These are phyloP conservation scores for Drosophila funebris DNA, from an alignment of 1,140 invertebrate species.

Conservation along the genomic window DNA sequence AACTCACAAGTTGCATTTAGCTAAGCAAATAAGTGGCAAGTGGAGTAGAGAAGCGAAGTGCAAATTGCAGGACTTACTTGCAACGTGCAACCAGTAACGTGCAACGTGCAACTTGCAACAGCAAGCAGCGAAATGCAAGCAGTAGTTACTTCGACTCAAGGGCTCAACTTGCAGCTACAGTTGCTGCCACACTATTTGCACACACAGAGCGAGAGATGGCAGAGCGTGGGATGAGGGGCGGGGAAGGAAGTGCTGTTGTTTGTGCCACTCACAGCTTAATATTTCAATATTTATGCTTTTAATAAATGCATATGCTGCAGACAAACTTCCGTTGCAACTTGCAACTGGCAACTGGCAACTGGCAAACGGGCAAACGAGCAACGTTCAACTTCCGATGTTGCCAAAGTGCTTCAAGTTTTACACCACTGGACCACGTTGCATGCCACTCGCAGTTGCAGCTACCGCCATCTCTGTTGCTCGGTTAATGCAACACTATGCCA, in stretches of 20 bases:
- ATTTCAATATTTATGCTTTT: slow-evolving; percentile 83
- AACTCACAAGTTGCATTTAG: slow-evolving; percentile 79
- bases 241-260: slow-evolving; percentile 48
- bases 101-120: background rate
- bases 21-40: slow-evolving; percentile 69
- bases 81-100: slow-evolving; percentile 15
- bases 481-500: too few species aligned
- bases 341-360: background rate
- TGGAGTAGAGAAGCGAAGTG: slow-evolving; percentile 20
- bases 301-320: slow-evolving; percentile 79
- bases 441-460: slow-evolving; percentile 17
- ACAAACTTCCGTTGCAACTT: slow-evolving; percentile 69
- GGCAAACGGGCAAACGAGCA: background rate
- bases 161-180: slow-evolving; percentile 1
- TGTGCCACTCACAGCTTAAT: slow-evolving; percentile 79
- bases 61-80: slow-evolving; percentile 54
- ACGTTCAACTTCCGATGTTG: slow-evolving; percentile 43
- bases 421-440: slow-evolving; percentile 14
- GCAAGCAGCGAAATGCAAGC: background rate
- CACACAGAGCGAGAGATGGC: background rate
- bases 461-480: background rate
- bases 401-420: slow-evolving; percentile 41
- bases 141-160: background rate
- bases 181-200: slow-evolving; percentile 20
- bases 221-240: background rate